Evolutionary conservation across 1,140 invertebrate genomes (phyloP).

Genomic region (Monomorium pharaonis): DNA sequence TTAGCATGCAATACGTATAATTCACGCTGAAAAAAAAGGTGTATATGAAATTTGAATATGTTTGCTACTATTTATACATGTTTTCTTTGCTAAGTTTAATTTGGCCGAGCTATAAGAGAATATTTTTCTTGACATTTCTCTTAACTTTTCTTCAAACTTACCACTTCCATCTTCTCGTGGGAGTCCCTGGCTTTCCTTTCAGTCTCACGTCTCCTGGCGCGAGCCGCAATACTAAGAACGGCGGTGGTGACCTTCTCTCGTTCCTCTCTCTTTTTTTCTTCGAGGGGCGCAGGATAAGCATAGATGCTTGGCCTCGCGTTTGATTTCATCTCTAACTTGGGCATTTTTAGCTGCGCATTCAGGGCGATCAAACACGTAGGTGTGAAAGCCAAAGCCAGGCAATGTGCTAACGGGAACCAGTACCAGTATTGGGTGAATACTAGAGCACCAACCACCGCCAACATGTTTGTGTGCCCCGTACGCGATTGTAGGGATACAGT

Average conservation of each 20-base stretch:
- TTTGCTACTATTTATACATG: background rate
- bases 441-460: conserved; percentile 98
- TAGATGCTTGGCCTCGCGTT: conserved; percentile 97
- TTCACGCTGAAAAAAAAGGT: background rate
- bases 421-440: conserved; percentile 99
- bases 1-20: background rate
- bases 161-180: conserved; percentile 92
- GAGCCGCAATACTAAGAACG: conserved; percentile 97
- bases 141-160: conserved; percentile 70
- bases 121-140: background rate
- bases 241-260: conserved; percentile 98
- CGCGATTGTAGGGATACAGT: conserved; percentile 98
- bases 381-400: conserved; percentile 97
- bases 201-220: conserved; percentile 92
- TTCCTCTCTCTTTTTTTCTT: conserved; percentile 99
- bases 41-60: background rate
- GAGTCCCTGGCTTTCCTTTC: conserved; percentile 86
- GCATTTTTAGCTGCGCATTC: conserved; percentile 98
- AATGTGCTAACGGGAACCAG: conserved; percentile 99
- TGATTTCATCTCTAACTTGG: conserved; percentile 96
- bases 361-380: conserved; percentile 98
- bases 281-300: conserved; percentile 98
- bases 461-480: conserved; percentile 98
- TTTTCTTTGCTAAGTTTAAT: background rate
- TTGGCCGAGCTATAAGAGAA: background rate